Evolutionary conservation across 2,888 invertebrate species (phyloP).

Genomic region (Cactoblastis cactorum): DNA sequence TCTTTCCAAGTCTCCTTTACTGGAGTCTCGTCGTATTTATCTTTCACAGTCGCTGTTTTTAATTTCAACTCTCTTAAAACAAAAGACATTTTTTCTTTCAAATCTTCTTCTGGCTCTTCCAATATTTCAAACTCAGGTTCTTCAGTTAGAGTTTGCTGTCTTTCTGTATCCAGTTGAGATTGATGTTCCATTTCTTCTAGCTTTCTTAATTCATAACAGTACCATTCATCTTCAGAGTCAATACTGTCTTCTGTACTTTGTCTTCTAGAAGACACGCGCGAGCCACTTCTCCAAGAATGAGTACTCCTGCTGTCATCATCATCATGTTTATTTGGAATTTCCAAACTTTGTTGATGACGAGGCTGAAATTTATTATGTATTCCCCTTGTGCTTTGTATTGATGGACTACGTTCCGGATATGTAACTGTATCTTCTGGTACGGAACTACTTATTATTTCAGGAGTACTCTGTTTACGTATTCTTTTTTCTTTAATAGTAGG

Average conservation of each 20-base stretch:
- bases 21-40: constrained; percentile 60
- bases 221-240: constrained; percentile 96
- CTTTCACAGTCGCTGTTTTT: constrained; percentile 79
- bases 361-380: constrained; percentile 81
- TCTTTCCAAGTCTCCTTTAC: constrained; percentile 67
- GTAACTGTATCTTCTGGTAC: constrained; percentile 72
- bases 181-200: constrained; percentile 91
- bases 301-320: constrained; percentile 93
- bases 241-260: constrained; percentile 96
- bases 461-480: constrained; percentile 49
- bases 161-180: constrained; percentile 82
- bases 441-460: constrained; percentile 58
- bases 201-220: constrained; percentile 92
- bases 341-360: constrained; percentile 87
- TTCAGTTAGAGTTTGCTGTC: constrained; percentile 81
- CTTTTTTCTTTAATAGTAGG: constrained; percentile 49
- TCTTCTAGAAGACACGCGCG: constrained; percentile 89
- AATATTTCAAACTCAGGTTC: constrained; percentile 78
- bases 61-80: constrained; percentile 87
- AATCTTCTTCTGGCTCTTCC: constrained; percentile 81
- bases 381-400: constrained; percentile 80
- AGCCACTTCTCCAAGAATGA: constrained; percentile 92
- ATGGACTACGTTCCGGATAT: constrained; percentile 82
- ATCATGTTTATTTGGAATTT: constrained; percentile 87
- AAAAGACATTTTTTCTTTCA: constrained; percentile 89